Percentiles rank a stretch among this genome's conserved stretches.
phyloP scores from a whole-genome alignment of 1,140 invertebrate species.

The Drosophila quadrilineata region DNA sequence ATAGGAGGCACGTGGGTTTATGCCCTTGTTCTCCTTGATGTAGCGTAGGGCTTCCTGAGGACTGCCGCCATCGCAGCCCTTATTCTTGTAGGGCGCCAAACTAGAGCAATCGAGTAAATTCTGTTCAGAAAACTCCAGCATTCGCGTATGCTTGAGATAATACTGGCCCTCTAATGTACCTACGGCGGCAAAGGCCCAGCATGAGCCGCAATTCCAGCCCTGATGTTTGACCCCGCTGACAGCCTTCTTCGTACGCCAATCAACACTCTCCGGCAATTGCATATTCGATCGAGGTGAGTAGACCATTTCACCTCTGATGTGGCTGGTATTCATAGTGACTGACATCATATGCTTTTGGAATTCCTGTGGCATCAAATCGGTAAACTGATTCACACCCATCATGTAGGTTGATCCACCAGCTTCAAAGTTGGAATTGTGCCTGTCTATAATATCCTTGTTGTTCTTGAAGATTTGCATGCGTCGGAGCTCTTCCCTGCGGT shows the following conservation, averaged over 20 bases:
- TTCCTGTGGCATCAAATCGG: slow-evolving; percentile 91
- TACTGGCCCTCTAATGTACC: slow-evolving; percentile 90
- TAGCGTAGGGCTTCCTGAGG: slow-evolving; percentile 89
- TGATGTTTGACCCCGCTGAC: slow-evolving; percentile 54
- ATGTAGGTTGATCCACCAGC: slow-evolving; percentile 85
- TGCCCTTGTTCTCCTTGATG: slow-evolving; percentile 86
- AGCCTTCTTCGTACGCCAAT: slow-evolving; percentile 89
- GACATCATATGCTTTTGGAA: slow-evolving; percentile 81
- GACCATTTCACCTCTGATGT: slow-evolving; percentile 52
- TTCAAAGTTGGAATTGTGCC: slow-evolving; percentile 88
- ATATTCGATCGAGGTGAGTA: slow-evolving; percentile 88
- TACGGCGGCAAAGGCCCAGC: slow-evolving; percentile 83
- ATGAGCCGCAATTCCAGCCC: slow-evolving; percentile 82
- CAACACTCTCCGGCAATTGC: slow-evolving; percentile 85
- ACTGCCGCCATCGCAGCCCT: slow-evolving; percentile 90
- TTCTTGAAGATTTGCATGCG: slow-evolving; percentile 92
- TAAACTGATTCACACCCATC: slow-evolving; percentile 89
- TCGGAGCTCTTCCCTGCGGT: slow-evolving; percentile 55
- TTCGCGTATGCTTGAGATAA: slow-evolving; percentile 83
- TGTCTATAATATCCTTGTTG: slow-evolving; percentile 89
- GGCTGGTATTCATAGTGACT: not conserved
- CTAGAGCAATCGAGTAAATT: slow-evolving; percentile 93
- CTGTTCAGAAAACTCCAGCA: slow-evolving; percentile 93
- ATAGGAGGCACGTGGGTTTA: slow-evolving; percentile 89
- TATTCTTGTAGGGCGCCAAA: slow-evolving; percentile 84